Evolutionary conservation across 2,113 vertebrate genomes (phyloP).

Genomic region (rabbit (Oryctolagus cuniculus)): DNA sequence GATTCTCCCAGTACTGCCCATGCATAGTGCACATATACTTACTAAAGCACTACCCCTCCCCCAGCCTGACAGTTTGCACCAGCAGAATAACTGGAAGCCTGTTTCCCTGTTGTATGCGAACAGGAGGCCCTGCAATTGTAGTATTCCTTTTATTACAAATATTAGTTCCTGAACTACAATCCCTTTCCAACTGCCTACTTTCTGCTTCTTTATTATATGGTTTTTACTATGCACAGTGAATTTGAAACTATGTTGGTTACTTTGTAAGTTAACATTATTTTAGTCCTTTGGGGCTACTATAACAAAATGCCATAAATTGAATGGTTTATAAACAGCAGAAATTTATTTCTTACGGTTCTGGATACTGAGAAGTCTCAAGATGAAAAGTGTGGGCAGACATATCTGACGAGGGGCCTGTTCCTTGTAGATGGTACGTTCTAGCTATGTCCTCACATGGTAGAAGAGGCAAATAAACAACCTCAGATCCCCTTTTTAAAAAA

Average conservation of each 20-base stretch:
- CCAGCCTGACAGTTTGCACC: not conserved
- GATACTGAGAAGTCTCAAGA: not conserved
- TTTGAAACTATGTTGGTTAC: slow-evolving; percentile 55
- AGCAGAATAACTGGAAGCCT: not conserved
- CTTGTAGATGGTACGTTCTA: not conserved
- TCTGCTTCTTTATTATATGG: slow-evolving; percentile 48
- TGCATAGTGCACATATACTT: not conserved
- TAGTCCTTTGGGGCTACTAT: not conserved
- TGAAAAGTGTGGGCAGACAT: not conserved
- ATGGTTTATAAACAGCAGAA: not conserved
- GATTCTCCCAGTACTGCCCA: not conserved
- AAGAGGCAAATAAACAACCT: not conserved
- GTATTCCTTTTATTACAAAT: not conserved
- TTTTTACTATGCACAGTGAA: not conserved
- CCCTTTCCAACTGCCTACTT: not conserved
- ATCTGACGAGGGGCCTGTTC: not conserved
- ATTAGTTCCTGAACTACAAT: slow-evolving; percentile 15
- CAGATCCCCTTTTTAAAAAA: too few species aligned
- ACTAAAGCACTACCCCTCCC: not conserved
- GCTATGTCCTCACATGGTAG: not conserved
- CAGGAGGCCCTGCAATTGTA: not conserved
- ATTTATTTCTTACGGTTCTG: not conserved
- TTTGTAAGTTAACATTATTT: slow-evolving; percentile 17
- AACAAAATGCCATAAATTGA: not conserved
- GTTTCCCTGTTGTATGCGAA: slow-evolving; percentile 9